Percentiles rank a stretch among this genome's conserved stretches.
These are phyloP conservation scores for Procambarus virginalis DNA, from an alignment of 1,140 invertebrate species.

Conservation along the genomic window DNA sequence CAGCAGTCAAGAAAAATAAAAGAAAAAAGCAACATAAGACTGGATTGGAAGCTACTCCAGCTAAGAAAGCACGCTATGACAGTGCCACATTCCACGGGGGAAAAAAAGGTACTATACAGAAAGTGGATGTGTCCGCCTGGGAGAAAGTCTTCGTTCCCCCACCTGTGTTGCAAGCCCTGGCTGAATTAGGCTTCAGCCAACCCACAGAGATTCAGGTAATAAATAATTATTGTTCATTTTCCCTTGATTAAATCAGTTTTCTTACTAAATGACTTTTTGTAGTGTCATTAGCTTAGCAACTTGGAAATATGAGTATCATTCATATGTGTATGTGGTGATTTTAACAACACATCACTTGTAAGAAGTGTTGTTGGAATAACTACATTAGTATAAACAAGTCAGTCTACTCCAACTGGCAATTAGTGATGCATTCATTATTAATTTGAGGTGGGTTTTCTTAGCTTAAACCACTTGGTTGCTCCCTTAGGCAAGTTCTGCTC, in stretches of 20 bases:
- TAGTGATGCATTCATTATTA: no score
- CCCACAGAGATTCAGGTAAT: constrained; percentile 88
- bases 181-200: constrained; percentile 83
- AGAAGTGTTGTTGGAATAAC: no score
- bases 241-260: neutral
- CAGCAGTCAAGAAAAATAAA: neutral
- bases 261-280: neutral
- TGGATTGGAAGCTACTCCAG: neutral
- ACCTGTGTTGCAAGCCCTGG: constrained; percentile 83
- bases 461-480: no score
- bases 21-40: constrained; percentile 25
- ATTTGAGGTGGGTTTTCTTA: no score
- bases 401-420: no score
- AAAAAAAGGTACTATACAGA: neutral
- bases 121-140: constrained; percentile 81
- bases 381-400: no score
- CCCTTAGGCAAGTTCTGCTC: no score
- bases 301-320: no score
- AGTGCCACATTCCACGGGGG: constrained; percentile 18
- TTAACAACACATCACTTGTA: no score
- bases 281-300: neutral
- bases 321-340: no score
- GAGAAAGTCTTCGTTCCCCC: constrained; percentile 81
- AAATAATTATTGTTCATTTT: neutral
- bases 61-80: constrained; percentile 53